Conservation (phyloP, 2,113 vertebrate species). For the Clinocottus analis region DNA sequence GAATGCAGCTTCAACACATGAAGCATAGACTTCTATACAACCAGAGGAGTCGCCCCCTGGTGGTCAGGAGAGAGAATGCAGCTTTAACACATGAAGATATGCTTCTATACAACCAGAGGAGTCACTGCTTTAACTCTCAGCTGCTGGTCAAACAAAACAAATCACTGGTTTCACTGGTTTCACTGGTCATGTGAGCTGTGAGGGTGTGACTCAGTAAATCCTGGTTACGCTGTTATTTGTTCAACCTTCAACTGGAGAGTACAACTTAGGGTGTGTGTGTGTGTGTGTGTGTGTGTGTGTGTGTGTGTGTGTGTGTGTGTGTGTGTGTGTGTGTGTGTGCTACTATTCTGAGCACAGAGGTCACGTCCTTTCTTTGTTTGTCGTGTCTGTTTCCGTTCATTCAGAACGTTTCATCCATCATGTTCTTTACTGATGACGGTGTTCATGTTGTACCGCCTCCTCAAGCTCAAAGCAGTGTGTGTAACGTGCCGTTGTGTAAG, state of each 20-base stretch:
- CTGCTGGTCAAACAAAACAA: background rate
- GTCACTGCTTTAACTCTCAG: background rate
- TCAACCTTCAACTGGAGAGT: background rate
- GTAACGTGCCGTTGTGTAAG: no score
- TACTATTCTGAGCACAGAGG: background rate
- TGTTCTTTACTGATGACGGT: background rate
- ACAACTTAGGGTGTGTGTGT: background rate
- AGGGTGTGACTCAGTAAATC: no score
- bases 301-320: conserved; percentile 7
- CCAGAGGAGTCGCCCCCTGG: no score
- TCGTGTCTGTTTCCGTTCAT: background rate
- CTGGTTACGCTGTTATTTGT: background rate
- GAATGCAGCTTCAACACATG: no score
- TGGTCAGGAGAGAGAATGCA: no score
- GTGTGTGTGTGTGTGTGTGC: background rate
- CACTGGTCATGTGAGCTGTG: background rate
- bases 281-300: background rate
- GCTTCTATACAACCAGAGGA: no score
- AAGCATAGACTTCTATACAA: no score
- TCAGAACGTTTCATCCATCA: background rate
- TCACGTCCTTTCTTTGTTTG: background rate
- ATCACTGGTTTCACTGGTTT: background rate
- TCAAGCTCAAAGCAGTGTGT: no score
- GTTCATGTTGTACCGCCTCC: no score
- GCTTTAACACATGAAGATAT: background rate